Evolutionary conservation across 2,797 vertebrate species (phyloP), one percentile per base, ranked within the genome.

Genomic region (Spinibarbus caldwelli): DNA sequence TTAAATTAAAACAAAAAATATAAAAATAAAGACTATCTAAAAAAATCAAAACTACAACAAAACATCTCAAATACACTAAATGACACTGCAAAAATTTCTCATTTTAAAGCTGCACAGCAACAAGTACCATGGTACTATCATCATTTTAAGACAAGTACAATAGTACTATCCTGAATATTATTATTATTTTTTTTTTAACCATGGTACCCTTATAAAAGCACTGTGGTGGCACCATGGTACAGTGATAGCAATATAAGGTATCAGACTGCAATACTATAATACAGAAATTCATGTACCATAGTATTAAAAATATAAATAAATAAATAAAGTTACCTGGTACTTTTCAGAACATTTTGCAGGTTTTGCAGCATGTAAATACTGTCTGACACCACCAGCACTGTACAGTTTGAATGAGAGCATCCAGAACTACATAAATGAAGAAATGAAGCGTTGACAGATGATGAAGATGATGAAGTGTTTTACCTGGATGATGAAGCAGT

Each of bases 401-500:
- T 38, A 21, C 66, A 68, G 19, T 38, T 64, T 7, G 26, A 36
- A 6, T n/a, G 21, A 45, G 12, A 36, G 26, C 73, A 23, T 17
- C 12, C n/a, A 47, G n/a, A 73, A 17, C 1, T 36, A 59, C 10
- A 64, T 3, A 6, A 4, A 43, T 26, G 31, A 62, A 19, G 5
- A 21, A 17, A 29, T 15, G 14, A 6, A n/a, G 52, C 52, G 21
- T 23, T n/a, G 1, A 23, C 21, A 26, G 54, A 4, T 4, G 43
- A 45, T 31, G 8, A 59, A 6, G 21, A 66, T 14, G 47, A 36
- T 29, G 17, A 67, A 6, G 49, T 31, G 54, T 70, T 91, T 93
- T 95, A 99, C 98, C 98, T 97, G 87, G 96, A 95, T 11, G 98
- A 98, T 80, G 97, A 94, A 3, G 96, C 96, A 43, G 93, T 94